A percentile compares a stretch with the other conserved stretches of the same genome.
These are phyloP conservation scores for Felis chaus DNA, from an alignment of 2,113 vertebrate species.

Conservation along the genomic window DNA sequence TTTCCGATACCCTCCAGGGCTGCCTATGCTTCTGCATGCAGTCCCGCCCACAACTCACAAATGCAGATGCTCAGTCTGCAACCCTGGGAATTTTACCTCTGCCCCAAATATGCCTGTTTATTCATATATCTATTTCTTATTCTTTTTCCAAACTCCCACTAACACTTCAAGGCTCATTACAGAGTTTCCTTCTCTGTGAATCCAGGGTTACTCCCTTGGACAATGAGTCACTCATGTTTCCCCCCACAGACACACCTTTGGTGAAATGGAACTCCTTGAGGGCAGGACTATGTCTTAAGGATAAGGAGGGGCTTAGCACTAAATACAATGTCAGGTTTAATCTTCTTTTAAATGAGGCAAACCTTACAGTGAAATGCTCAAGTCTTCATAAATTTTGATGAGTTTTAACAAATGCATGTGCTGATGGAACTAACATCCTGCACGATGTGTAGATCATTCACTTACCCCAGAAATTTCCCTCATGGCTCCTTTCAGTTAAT, in stretches of 20 bases:
- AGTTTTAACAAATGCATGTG: background rate
- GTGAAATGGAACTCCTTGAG: background rate
- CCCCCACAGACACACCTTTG: background rate
- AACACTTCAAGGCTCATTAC: background rate
- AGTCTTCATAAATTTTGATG: background rate
- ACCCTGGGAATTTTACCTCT: background rate
- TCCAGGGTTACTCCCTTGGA: background rate
- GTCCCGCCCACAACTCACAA: background rate
- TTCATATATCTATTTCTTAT: background rate
- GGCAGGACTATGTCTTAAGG: background rate
- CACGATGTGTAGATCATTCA: background rate
- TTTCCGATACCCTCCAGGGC: background rate
- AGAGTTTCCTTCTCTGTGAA: background rate
- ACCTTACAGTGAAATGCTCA: background rate
- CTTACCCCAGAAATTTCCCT: background rate
- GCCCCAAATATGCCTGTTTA: background rate
- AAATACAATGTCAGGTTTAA: background rate
- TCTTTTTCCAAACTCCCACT: background rate
- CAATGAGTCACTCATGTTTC: background rate
- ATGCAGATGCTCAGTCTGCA: background rate
- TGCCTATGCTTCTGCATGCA: accelerated
- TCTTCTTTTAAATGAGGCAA: background rate
- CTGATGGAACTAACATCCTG: background rate
- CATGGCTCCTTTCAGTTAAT: background rate
- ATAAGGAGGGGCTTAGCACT: background rate